Conservation (phyloP, 2,888 invertebrate genomes). For the Spodoptera exigua region DNA sequence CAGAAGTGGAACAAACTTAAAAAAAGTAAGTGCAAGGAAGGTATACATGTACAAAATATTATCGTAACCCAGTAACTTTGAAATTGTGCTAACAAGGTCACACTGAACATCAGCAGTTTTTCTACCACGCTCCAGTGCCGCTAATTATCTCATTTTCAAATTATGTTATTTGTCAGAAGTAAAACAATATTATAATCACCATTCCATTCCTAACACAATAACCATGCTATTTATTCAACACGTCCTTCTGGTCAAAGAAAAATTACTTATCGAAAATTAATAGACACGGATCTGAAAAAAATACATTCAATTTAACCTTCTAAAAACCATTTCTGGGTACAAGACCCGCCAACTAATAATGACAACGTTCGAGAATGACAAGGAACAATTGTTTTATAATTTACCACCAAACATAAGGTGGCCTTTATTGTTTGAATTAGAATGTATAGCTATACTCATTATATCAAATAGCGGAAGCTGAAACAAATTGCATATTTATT, state of each 20-base stretch:
- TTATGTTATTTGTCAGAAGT: constrained; percentile 1
- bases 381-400: background rate
- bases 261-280: no score
- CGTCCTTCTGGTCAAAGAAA: no score
- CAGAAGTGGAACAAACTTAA: no score
- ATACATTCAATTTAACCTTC: no score
- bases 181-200: no score
- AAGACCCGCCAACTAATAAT: no score
- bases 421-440: constrained; percentile 17
- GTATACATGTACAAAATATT: constrained; percentile 1
- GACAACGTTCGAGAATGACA: background rate
- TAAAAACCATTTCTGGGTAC: no score
- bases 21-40: constrained; percentile 1
- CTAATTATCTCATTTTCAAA: constrained; percentile 8
- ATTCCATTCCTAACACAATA: no score
- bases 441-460: constrained; percentile 7
- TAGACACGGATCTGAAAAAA: no score
- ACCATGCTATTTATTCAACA: no score
- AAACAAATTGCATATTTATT: constrained; percentile 44
- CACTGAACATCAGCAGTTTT: constrained; percentile 7
- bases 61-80: constrained; percentile 36
- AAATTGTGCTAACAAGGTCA: constrained; percentile 37
- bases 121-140: constrained; percentile 16
- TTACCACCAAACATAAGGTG: background rate
- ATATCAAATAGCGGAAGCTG: constrained; percentile 38